Conservation (phyloP, 1,140 invertebrate genomes). For the Drosophila orena region DNA sequence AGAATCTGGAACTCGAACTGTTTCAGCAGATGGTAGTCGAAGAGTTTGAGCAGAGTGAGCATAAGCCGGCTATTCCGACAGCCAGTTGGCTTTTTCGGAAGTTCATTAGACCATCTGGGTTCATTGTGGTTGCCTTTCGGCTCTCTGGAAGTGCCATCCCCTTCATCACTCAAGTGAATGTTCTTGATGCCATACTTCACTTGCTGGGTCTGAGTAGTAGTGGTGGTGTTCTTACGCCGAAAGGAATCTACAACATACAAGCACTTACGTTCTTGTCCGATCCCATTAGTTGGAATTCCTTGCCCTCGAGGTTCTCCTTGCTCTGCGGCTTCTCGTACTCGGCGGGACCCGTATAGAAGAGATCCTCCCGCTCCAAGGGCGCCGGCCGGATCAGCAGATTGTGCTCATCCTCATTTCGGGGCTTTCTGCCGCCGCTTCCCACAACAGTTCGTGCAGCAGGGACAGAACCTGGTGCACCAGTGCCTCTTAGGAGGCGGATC, state of each 20-base stretch:
- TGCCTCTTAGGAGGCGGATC: neutral
- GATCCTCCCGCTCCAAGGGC: slow-evolving; percentile 66
- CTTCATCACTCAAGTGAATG: slow-evolving; percentile 12
- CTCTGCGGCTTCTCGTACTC: slow-evolving; percentile 44
- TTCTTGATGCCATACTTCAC: slow-evolving; percentile 51
- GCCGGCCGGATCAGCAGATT: slow-evolving; percentile 57
- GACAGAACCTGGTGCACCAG: neutral
- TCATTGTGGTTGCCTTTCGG: too few relatives aligned
- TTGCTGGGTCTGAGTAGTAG: slow-evolving; percentile 32
- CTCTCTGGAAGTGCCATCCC: too few relatives aligned
- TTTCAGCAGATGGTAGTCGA: slow-evolving; percentile 59
- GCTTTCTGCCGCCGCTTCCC: accelerated
- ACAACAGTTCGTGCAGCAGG: slow-evolving; percentile 5
- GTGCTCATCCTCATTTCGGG: slow-evolving; percentile 3
- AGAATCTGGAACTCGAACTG: slow-evolving; percentile 66
- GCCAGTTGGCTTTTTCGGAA: neutral
- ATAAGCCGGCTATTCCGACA: slow-evolving; percentile 23
- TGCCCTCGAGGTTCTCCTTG: slow-evolving; percentile 57
- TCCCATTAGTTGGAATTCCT: slow-evolving; percentile 52
- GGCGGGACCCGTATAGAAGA: slow-evolving; percentile 71
- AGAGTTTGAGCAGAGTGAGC: slow-evolving; percentile 49
- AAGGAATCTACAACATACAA: too few relatives aligned
- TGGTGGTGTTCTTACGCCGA: too few relatives aligned
- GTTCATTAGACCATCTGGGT: neutral
- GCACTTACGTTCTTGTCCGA: slow-evolving; percentile 40